phyloP scores from a whole-genome alignment of 2,113 vertebrate species.

The Macaca mulatta region DNA sequence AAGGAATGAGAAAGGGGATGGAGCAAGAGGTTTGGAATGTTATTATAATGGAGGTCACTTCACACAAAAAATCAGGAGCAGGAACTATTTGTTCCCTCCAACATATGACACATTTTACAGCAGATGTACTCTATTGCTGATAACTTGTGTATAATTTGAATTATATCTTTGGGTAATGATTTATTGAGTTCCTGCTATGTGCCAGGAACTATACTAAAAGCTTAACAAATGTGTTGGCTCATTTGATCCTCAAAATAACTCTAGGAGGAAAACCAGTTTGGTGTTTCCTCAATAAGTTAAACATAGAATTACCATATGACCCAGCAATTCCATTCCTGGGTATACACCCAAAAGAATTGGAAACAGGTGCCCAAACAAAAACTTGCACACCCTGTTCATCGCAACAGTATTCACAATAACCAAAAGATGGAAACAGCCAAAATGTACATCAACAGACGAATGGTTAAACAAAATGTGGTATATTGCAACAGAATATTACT shows the following conservation, averaged over 20 bases:
- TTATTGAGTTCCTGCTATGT: slow-evolving; percentile 46
- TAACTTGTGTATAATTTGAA: slow-evolving; percentile 20
- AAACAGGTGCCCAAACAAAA: slow-evolving; percentile 29
- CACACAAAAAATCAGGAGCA: not conserved
- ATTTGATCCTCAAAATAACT: slow-evolving; percentile 52
- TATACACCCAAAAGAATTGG: not conserved
- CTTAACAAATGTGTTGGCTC: slow-evolving; percentile 19
- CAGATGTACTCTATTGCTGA: slow-evolving; percentile 36
- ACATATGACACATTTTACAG: not conserved
- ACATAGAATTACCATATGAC: slow-evolving; percentile 29
- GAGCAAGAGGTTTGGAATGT: not conserved
- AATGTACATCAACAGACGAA: not conserved
- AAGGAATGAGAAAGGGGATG: not conserved
- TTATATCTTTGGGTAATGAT: slow-evolving; percentile 27
- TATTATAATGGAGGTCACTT: not conserved
- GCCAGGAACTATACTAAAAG: slow-evolving; percentile 42
- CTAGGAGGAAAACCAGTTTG: slow-evolving; percentile 15
- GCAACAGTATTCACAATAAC: not conserved
- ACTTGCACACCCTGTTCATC: not conserved
- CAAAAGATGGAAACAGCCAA: not conserved
- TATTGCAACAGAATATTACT: not conserved
- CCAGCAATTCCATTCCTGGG: not conserved
- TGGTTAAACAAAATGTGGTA: not conserved
- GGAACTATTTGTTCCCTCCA: not conserved
- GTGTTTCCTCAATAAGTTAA: slow-evolving; percentile 12